Conservation (phyloP, 2,113 vertebrate genomes). For the Pao palembangensis region DNA sequence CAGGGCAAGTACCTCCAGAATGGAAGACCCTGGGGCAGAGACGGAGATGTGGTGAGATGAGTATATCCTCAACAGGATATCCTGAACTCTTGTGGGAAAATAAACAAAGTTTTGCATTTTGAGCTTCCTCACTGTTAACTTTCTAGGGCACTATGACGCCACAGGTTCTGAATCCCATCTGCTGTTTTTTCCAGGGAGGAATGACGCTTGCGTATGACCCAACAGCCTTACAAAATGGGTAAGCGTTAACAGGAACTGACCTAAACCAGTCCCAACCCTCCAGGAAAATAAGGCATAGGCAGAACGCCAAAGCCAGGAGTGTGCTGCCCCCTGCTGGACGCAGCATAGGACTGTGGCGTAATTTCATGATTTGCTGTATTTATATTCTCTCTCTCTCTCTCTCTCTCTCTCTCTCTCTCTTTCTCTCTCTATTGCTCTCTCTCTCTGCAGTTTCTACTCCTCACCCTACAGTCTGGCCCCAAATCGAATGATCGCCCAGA, state of each 20-base stretch:
- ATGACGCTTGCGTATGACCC: slow-evolving; percentile 94
- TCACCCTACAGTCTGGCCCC: slow-evolving; percentile 84
- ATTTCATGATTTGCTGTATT: too few relatives aligned
- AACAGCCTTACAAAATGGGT: slow-evolving; percentile 91
- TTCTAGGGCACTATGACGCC: slow-evolving; percentile 31
- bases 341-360: not conserved
- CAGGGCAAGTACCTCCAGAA: slow-evolving; percentile 89
- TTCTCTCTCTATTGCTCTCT: slow-evolving; percentile 16
- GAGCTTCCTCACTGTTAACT: too few relatives aligned
- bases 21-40: slow-evolving; percentile 85
- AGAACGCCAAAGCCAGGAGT: not conserved
- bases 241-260: slow-evolving; percentile 66
- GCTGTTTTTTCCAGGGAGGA: slow-evolving; percentile 79
- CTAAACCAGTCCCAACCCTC: slow-evolving; percentile 62
- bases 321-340: slow-evolving; percentile 50
- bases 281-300: slow-evolving; percentile 24
- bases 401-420: too few relatives aligned
- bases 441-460: slow-evolving; percentile 83
- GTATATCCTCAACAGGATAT: not conserved
- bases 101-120: not conserved
- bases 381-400: too few relatives aligned
- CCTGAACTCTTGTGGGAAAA: not conserved
- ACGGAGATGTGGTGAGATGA: slow-evolving; percentile 80
- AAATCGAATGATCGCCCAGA: slow-evolving; percentile 86
- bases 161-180: slow-evolving; percentile 61